phyloP scores from a whole-genome alignment of 2,888 invertebrate species.

The Toxonevra muliebris region DNA sequence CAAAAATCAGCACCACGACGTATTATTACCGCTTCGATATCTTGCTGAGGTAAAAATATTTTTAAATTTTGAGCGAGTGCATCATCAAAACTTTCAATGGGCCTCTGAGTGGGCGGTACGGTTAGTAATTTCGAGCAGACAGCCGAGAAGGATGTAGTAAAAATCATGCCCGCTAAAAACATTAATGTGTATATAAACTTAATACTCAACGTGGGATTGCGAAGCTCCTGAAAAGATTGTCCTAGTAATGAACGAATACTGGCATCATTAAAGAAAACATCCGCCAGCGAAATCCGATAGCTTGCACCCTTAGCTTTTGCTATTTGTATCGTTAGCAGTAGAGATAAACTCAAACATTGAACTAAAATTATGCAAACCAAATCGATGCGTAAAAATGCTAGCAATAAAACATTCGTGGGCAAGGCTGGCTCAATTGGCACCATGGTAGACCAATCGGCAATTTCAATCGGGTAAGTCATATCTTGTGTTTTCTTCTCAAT shows the following conservation, averaged over 20 bases:
- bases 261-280: slow-evolving; percentile 6
- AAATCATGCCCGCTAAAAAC: slow-evolving; percentile 4
- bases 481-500: background rate
- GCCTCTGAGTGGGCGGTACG: slow-evolving; percentile 11
- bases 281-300: no score
- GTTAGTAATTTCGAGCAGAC: slow-evolving; percentile 15
- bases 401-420: slow-evolving; percentile 8
- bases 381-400: background rate
- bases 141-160: slow-evolving; percentile 13
- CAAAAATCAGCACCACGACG: slow-evolving; percentile 14
- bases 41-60: background rate
- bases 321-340: background rate
- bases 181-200: slow-evolving; percentile 10
- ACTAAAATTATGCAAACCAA: background rate
- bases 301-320: no score
- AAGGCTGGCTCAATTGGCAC: slow-evolving; percentile 12
- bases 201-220: background rate
- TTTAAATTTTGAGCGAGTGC: background rate
- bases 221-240: slow-evolving; percentile 2
- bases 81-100: slow-evolving; percentile 8
- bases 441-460: slow-evolving; percentile 9
- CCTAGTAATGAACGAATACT: slow-evolving; percentile 11
- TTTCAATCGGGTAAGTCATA: slow-evolving; percentile 15
- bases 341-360: slow-evolving; percentile 7
- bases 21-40: background rate